Base-by-base conservation (phyloP, 1,140 invertebrate species). In the Ladona fulva region DNA sequence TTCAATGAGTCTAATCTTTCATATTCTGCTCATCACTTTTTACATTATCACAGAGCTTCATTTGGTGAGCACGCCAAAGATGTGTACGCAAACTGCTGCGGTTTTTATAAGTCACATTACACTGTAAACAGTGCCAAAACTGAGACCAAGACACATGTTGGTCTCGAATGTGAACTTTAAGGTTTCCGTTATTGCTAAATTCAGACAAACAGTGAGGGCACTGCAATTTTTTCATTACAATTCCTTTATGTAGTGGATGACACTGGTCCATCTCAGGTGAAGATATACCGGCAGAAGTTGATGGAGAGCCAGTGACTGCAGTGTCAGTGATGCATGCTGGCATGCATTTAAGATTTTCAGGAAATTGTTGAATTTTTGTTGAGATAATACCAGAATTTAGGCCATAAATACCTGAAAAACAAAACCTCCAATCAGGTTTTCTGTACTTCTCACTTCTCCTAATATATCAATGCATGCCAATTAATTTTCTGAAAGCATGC, bases 351-450 rank as follows among this genome's bases (percentile, higher is more conserved):
- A 66, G n/a, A 66, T 66, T 66, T 66, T 66, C 52, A 66, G 52
- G 52, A 66, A 66, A 66, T 19, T 66, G 52, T 16, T 66, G 52
- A 66, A 66, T 66, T 66, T 66, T 66, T 16, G 52, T 6, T 66
- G 14, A 22, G 52, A 66, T 66, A 6, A 66, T 66, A 66, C 52
- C 52, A 66, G 52, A 66, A 66, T 22, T 66, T 66, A 66, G 52
- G 52, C 52, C 52, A 66, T 66, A 66, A 6, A 66, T 19, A 66
- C 52, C 52, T 66, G 52, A 66, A 66, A 66, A 66, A 66, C 52
- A 66, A 66, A 66, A 66, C 52, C 52, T 66, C n/a, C 52, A 16
- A 66, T 66, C 52, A 66, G 52, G 52, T 66, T 66, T 66, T 66
- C 52, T 66, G n/a, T 12, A 66, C 3, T 66, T 66, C 52, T 19